Conservation (phyloP, 2,888 invertebrate species). For the Tanypteryx hageni region DNA sequence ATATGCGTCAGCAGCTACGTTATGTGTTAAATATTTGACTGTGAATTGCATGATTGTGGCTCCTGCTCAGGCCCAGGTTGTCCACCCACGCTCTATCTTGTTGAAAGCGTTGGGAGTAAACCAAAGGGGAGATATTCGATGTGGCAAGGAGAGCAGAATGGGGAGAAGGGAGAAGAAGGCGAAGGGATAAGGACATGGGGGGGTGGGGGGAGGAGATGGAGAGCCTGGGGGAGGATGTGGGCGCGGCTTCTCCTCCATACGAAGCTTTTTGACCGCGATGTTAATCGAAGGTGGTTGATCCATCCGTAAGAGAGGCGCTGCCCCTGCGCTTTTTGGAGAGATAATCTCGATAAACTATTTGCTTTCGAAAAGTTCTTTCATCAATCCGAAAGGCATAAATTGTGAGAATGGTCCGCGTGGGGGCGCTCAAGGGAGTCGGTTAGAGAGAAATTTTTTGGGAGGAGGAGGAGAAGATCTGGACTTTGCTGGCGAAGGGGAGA, state of each 20-base stretch:
- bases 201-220: background rate
- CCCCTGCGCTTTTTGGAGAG: background rate
- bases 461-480: too few species aligned
- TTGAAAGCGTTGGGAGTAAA: background rate
- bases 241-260: background rate
- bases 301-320: background rate
- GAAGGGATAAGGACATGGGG: background rate
- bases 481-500: too few species aligned
- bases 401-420: too few species aligned
- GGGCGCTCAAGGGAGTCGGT: too few species aligned
- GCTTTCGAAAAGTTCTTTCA: constrained; percentile 25
- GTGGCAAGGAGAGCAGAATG: background rate
- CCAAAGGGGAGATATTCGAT: too few species aligned
- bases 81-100: background rate
- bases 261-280: background rate
- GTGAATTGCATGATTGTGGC: too few species aligned
- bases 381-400: constrained; percentile 9
- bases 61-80: too few species aligned
- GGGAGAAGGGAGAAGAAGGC: background rate
- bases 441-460: too few species aligned
- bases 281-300: constrained; percentile 32
- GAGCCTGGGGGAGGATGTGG: background rate
- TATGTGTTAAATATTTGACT: too few species aligned
- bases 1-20: too few species aligned
- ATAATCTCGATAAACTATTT: constrained; percentile 24